Evolutionary conservation across 2,888 invertebrate genomes (phyloP).

Genomic region (Stenodema calcarata): DNA sequence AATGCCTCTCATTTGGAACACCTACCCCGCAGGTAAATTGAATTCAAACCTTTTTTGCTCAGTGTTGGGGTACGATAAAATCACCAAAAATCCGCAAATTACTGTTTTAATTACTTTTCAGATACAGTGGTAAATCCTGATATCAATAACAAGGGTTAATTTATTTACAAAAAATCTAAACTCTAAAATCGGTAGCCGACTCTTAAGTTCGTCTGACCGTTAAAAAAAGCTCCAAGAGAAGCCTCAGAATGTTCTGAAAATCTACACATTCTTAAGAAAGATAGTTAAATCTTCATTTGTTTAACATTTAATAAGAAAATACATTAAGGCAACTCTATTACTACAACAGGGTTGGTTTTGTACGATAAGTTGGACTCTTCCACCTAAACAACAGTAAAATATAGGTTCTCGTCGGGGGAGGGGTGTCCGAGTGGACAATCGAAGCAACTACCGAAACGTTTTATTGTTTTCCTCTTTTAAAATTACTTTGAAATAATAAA

Average conservation of each 20-base stretch:
- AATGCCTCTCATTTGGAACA: too few relatives aligned
- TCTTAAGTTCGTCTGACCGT: neutral
- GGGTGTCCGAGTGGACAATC: neutral
- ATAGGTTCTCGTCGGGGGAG: neutral
- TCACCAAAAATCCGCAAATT: neutral
- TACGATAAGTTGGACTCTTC: neutral
- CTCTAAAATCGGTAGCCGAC: neutral
- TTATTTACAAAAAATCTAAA: neutral
- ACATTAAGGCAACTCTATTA: slow-evolving; percentile 9
- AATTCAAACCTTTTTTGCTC: too few relatives aligned
- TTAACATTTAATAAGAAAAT: slow-evolving; percentile 15
- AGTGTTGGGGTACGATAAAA: too few relatives aligned
- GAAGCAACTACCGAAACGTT: neutral
- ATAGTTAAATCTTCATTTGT: neutral
- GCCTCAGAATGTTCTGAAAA: neutral
- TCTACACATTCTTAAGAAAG: neutral
- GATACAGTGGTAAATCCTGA: neutral
- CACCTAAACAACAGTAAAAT: slow-evolving; percentile 1
- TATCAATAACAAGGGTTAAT: neutral
- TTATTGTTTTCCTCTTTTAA: neutral
- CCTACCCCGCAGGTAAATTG: too few relatives aligned
- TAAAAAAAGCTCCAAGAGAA: neutral
- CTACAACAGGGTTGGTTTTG: neutral
- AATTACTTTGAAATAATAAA: neutral
- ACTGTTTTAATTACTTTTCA: neutral